Evolutionary conservation across 2,113 vertebrate species (phyloP).

Genomic region (Leptodactylus fuscus): DNA sequence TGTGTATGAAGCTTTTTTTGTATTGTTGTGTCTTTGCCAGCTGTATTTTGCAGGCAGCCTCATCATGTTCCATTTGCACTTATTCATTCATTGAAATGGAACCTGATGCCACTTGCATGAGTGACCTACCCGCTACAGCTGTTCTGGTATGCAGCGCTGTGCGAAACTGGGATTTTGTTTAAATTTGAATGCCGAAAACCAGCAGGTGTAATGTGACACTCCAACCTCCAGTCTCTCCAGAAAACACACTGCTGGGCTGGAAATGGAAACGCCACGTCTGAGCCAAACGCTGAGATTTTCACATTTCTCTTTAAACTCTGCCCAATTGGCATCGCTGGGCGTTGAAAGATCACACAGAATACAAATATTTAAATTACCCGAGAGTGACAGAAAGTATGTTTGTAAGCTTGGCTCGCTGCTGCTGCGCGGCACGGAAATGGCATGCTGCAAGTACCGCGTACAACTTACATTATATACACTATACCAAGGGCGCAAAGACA

Average conservation of each 20-base stretch:
- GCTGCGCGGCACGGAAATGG: conserved; percentile 40
- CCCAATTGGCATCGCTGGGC: conserved; percentile 49
- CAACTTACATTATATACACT: neutral
- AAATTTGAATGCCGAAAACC: conserved; percentile 49
- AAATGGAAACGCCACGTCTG: conserved; percentile 17
- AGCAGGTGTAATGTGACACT: conserved; percentile 55
- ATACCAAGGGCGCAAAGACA: neutral
- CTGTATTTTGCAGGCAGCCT: conserved; percentile 29
- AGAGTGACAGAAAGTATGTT: conserved; percentile 35
- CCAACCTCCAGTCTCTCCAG: conserved; percentile 50
- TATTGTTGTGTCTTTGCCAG: neutral
- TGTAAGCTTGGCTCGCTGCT: conserved; percentile 35
- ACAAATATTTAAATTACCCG: conserved; percentile 59
- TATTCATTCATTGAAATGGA: conserved; percentile 42
- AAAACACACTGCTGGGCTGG: conserved; percentile 57
- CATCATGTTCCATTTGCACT: conserved; percentile 19
- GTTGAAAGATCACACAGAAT: conserved; percentile 60
- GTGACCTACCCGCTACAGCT: conserved; percentile 45
- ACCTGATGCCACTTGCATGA: conserved; percentile 21
- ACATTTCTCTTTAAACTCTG: conserved; percentile 60
- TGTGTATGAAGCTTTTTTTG: neutral
- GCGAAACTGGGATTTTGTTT: conserved; percentile 57
- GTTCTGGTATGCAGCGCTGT: conserved; percentile 45
- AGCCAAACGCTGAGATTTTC: conserved; percentile 50
- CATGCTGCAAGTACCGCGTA: neutral